Evolutionary conservation across 2,888 invertebrate genomes (phyloP).

Genomic region (Spicauda simplicius): DNA sequence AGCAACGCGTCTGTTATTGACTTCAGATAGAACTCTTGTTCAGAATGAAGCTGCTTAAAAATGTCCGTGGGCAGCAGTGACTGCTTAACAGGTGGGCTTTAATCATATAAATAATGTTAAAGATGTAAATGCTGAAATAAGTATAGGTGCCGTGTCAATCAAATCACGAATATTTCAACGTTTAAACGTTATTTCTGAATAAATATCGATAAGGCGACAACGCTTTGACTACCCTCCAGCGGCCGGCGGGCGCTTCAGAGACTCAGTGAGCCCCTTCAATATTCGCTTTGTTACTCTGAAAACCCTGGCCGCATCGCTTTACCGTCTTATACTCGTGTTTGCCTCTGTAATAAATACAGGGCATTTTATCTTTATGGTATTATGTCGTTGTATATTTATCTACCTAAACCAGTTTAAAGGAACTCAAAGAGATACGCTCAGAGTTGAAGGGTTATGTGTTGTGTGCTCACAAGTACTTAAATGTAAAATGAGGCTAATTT

Average conservation of each 20-base stretch:
- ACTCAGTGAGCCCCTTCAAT: conserved; percentile 71
- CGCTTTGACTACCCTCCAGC: neutral
- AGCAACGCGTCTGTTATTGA: too few relatives aligned
- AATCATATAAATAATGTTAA: too few relatives aligned
- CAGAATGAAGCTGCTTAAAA: too few relatives aligned
- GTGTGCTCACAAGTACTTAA: too few relatives aligned
- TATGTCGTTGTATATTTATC: conserved; percentile 5
- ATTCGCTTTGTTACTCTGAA: conserved; percentile 83
- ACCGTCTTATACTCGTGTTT: conserved; percentile 67
- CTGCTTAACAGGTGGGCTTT: too few relatives aligned
- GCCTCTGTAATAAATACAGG: conserved; percentile 68
- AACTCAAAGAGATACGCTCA: neutral
- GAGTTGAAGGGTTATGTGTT: neutral
- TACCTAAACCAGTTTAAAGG: neutral
- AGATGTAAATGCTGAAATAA: too few relatives aligned
- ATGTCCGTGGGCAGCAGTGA: too few relatives aligned
- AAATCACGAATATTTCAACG: too few relatives aligned
- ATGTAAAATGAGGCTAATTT: too few relatives aligned
- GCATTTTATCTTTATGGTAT: conserved; percentile 39
- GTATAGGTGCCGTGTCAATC: too few relatives aligned
- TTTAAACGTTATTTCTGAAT: neutral
- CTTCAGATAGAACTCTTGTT: too few relatives aligned
- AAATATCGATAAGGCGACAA: conserved; percentile 41
- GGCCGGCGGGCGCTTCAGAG: conserved; percentile 6
- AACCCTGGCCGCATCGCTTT: conserved; percentile 61